These are phyloP conservation scores for Psilopogon haemacephalus DNA, from an alignment of 2,113 vertebrate species.

Conservation along the genomic window DNA sequence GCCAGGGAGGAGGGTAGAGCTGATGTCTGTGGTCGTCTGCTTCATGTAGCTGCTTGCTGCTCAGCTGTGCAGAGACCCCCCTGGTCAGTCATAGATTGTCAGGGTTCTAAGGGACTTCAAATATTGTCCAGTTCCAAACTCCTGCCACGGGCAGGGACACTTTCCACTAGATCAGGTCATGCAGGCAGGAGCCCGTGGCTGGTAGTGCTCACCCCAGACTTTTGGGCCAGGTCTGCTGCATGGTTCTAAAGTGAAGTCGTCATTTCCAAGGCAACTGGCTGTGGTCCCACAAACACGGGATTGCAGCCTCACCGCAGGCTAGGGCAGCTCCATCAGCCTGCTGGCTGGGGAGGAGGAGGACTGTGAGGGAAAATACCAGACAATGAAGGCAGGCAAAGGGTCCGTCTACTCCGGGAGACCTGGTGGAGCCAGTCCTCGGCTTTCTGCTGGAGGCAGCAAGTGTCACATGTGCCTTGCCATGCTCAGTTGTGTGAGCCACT, in stretches of 20 bases:
- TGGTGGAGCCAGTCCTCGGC: background rate
- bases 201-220: background rate
- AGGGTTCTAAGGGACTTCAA: too few species aligned
- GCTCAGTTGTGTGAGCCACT: background rate
- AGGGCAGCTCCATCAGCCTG: conserved; percentile 49
- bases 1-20: background rate
- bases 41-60: background rate
- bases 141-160: background rate
- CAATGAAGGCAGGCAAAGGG: background rate
- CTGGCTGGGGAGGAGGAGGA: background rate
- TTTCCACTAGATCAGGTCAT: too few species aligned
- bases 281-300: conserved; percentile 55
- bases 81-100: background rate
- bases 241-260: conserved; percentile 37
- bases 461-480: background rate
- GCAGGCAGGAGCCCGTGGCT: background rate
- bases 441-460: background rate
- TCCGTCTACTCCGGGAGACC: background rate
- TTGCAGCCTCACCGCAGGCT: conserved; percentile 50
- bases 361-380: background rate
- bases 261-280: conserved; percentile 71
- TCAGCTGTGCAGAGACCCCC: accelerated
- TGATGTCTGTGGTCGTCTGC: background rate
- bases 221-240: background rate
- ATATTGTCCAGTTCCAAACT: too few species aligned